These are phyloP conservation scores for Colletes gigas DNA, from an alignment of 1,140 invertebrate genomes.

Conservation along the genomic window DNA sequence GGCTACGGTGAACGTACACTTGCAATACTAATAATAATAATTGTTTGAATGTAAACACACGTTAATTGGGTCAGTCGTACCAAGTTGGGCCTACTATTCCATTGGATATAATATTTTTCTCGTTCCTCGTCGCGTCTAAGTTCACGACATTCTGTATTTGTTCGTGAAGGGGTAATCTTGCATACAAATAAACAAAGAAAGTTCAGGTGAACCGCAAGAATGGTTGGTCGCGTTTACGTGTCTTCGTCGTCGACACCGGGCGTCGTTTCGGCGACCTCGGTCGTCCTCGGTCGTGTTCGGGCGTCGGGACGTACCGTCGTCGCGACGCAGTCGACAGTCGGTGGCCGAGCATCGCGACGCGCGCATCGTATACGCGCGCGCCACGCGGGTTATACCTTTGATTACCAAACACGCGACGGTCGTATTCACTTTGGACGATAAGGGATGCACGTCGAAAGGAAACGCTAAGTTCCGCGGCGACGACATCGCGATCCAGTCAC, in stretches of 20 bases:
- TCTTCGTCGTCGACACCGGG: slow-evolving; percentile 16
- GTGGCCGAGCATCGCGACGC: slow-evolving; percentile 69
- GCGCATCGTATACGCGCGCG: slow-evolving; percentile 36
- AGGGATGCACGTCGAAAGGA: background rate
- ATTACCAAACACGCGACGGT: slow-evolving; percentile 11
- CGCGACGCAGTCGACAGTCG: slow-evolving; percentile 60
- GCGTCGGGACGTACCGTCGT: slow-evolving; percentile 52
- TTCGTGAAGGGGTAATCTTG: no score
- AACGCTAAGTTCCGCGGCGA: background rate
- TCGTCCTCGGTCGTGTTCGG: slow-evolving; percentile 59
- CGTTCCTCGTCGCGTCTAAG: no score
- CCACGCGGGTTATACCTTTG: background rate
- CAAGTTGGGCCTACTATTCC: no score
- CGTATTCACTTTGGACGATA: background rate
- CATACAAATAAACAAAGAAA: no score
- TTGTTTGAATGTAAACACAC: no score
- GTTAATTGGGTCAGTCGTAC: no score
- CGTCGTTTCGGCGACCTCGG: slow-evolving; percentile 56
- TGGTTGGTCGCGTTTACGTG: background rate
- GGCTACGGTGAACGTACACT: no score
- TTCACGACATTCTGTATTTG: no score
- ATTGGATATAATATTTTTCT: no score
- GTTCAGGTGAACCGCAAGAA: background rate
- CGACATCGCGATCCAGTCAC: background rate
- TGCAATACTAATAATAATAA: no score